Percentiles rank a stretch among this genome's conserved stretches.
These are phyloP conservation scores for Aspiorhynchus laticeps DNA, from an alignment of 2,113 vertebrate genomes.

Conservation along the genomic window DNA sequence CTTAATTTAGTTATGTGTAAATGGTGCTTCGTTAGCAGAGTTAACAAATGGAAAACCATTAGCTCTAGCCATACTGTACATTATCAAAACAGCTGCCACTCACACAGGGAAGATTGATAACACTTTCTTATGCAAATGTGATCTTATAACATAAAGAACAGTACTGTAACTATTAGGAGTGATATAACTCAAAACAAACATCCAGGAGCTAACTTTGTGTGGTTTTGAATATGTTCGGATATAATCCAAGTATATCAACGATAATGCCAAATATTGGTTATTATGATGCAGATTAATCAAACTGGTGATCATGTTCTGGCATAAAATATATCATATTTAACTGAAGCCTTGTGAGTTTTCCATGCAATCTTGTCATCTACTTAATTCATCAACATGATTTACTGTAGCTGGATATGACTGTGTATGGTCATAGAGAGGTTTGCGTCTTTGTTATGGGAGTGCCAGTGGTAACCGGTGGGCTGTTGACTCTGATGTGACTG, in stretches of 20 bases:
- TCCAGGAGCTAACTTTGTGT: background rate
- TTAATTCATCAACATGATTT: slow-evolving; percentile 27
- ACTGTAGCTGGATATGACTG: background rate
- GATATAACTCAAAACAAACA: background rate
- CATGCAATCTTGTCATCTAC: slow-evolving; percentile 10
- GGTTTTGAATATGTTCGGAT: background rate
- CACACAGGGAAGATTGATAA: background rate
- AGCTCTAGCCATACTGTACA: background rate
- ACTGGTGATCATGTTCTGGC: background rate
- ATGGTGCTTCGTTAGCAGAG: background rate
- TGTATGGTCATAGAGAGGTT: slow-evolving; percentile 22
- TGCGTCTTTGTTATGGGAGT: slow-evolving; percentile 50
- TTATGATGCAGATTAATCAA: background rate
- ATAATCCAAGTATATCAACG: background rate
- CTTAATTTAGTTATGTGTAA: background rate
- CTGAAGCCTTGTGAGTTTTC: background rate
- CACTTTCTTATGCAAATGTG: background rate
- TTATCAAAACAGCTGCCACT: background rate
- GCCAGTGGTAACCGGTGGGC: slow-evolving; percentile 59
- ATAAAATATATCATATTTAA: slow-evolving; percentile 10
- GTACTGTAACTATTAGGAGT: background rate
- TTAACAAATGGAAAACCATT: background rate
- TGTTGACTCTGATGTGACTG: slow-evolving; percentile 51
- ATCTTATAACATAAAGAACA: background rate
- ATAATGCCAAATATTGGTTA: background rate